Evolutionary conservation across 1,140 invertebrate species (phyloP).

Genomic region (Lysiphlebus fabarum): DNA sequence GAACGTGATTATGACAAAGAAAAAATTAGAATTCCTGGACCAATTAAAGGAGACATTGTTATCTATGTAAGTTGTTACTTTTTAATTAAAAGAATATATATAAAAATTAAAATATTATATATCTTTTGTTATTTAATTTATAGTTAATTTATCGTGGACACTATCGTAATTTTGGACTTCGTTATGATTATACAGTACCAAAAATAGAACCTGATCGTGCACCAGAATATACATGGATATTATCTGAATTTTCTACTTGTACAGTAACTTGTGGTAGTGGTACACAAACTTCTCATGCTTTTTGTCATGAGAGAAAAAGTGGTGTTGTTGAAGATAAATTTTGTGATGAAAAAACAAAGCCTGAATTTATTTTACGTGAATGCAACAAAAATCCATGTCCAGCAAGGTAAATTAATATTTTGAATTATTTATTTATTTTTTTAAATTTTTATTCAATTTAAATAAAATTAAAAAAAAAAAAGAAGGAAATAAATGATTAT

Average conservation of each 20-base stretch:
- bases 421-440: too few species aligned
- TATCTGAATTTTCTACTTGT: slow-evolving; percentile 76
- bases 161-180: slow-evolving; percentile 73
- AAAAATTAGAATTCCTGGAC: slow-evolving; percentile 76
- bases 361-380: slow-evolving; percentile 58
- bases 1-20: slow-evolving; percentile 78
- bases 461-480: too few species aligned
- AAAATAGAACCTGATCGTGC: slow-evolving; percentile 61
- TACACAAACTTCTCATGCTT: slow-evolving; percentile 60
- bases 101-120: too few species aligned
- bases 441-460: too few species aligned
- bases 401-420: slow-evolving; percentile 62
- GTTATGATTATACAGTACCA: slow-evolving; percentile 79
- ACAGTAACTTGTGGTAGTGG: slow-evolving; percentile 76
- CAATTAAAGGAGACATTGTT: slow-evolving; percentile 76
- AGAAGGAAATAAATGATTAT: too few species aligned
- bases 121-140: too few species aligned
- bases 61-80: slow-evolving; percentile 78
- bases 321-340: slow-evolving; percentile 64
- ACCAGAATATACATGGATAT: slow-evolving; percentile 68
- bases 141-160: slow-evolving; percentile 78
- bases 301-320: slow-evolving; percentile 66
- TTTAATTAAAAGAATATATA: too few species aligned
- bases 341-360: slow-evolving; percentile 61
- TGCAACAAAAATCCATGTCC: slow-evolving; percentile 74